A percentile compares a stretch with the other conserved stretches of the same genome.
Conservation (phyloP, 2,888 invertebrate species). For the Hetaerina titia region DNA sequence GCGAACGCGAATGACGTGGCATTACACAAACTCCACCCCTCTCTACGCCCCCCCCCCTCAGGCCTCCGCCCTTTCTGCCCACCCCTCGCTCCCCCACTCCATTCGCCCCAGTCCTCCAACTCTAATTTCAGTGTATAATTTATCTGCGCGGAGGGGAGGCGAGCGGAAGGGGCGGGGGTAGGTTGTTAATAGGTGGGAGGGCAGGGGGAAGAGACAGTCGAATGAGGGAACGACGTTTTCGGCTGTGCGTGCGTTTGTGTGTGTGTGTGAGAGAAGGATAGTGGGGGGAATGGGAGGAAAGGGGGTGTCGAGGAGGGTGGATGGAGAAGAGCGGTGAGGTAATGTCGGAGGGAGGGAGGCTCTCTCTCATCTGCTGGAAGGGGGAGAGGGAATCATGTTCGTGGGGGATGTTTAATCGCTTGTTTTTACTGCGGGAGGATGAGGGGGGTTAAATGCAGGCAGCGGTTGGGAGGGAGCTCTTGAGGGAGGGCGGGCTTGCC, state of each 20-base stretch:
- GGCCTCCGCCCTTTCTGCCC: background rate
- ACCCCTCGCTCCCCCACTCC: background rate
- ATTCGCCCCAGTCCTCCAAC: background rate
- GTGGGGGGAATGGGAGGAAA: no score
- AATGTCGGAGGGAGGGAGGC: background rate
- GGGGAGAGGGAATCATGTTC: background rate
- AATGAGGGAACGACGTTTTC: no score
- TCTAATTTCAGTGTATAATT: conserved; percentile 34
- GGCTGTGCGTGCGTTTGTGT: no score
- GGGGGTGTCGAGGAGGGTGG: background rate
- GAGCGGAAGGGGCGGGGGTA: background rate
- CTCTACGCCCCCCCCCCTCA: background rate
- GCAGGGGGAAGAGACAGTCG: no score
- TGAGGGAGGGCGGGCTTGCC: background rate
- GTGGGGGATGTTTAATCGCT: background rate
- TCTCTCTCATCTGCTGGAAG: no score
- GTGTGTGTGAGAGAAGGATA: no score
- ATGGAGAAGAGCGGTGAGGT: background rate
- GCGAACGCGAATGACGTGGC: background rate
- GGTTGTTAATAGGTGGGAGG: conserved; percentile 32
- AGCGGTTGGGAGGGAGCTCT: background rate
- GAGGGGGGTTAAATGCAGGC: background rate
- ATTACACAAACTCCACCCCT: conserved; percentile 33
- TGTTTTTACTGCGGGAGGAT: background rate
- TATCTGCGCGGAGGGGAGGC: background rate